Conservation (phyloP, 2,888 invertebrate genomes). For the Merodon equestris region DNA sequence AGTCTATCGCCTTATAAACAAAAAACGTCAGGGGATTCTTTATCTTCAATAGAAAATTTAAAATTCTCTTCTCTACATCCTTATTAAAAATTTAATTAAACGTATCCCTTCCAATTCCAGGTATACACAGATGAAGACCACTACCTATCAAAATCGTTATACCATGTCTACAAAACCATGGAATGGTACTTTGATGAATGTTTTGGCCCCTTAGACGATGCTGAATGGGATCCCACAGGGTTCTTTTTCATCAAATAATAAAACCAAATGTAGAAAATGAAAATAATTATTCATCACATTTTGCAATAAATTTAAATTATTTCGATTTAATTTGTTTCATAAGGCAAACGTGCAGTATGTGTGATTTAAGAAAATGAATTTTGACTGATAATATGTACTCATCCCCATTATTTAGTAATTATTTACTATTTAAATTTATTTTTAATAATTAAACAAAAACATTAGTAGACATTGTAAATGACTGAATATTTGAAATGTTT, state of each 20-base stretch:
- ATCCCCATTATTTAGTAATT: slow-evolving; percentile 40
- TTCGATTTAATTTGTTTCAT: slow-evolving; percentile 11
- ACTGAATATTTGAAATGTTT: slow-evolving; percentile 50
- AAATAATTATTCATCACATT: slow-evolving; percentile 1
- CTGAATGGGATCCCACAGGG: slow-evolving; percentile 85
- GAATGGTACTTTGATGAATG: slow-evolving; percentile 93
- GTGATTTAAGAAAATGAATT: slow-evolving; percentile 50
- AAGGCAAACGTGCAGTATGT: slow-evolving; percentile 9
- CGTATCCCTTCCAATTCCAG: slow-evolving; percentile 78
- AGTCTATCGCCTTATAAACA: too few species aligned
- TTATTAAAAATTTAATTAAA: too few species aligned
- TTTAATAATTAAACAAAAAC: slow-evolving; percentile 6
- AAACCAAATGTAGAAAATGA: slow-evolving; percentile 57
- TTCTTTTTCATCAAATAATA: slow-evolving; percentile 79
- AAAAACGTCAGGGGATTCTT: too few species aligned
- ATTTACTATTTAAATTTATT: slow-evolving; percentile 17
- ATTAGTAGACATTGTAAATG: slow-evolving; percentile 51
- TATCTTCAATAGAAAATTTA: too few species aligned
- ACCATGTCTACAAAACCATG: slow-evolving; percentile 90
- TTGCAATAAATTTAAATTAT: slow-evolving; percentile 3
- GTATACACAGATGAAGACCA: slow-evolving; percentile 94
- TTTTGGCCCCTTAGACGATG: slow-evolving; percentile 86
- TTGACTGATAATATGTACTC: slow-evolving; percentile 63
- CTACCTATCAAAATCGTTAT: slow-evolving; percentile 84
- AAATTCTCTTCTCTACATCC: too few species aligned